phyloP scores from a whole-genome alignment of 2,113 vertebrate genomes.

The Gymnorhina tibicen region DNA sequence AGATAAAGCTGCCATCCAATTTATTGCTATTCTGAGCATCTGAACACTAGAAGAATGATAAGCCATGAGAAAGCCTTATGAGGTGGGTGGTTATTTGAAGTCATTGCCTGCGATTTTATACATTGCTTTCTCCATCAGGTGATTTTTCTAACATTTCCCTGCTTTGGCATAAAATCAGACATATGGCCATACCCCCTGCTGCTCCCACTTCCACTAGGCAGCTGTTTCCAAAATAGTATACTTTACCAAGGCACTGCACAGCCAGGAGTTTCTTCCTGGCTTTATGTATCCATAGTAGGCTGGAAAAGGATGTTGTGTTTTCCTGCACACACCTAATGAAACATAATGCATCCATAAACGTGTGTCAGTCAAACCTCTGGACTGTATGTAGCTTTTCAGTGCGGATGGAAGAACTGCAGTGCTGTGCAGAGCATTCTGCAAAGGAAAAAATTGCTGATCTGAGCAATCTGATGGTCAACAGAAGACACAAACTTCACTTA shows the following conservation, averaged over 20 bases:
- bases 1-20: conserved; percentile 43
- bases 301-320: not conserved
- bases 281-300: not conserved
- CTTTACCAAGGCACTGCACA: not conserved
- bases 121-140: not conserved
- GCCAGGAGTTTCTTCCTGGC: conserved; percentile 18
- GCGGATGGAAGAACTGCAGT: not conserved
- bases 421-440: not conserved
- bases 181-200: not conserved
- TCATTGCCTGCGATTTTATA: not conserved
- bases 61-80: not conserved
- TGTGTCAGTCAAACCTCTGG: not conserved
- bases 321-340: not conserved
- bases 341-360: not conserved
- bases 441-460: not conserved
- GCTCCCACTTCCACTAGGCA: not conserved
- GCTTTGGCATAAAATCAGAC: conserved; percentile 10
- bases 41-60: conserved; percentile 35
- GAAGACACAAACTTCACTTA: not conserved
- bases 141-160: conserved; percentile 4
- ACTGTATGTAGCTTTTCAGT: not conserved
- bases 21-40: conserved; percentile 54
- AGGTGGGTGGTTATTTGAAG: conserved; percentile 1
- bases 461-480: not conserved
- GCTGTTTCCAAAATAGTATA: not conserved